A percentile compares a stretch with the other conserved stretches of the same genome.
Evolutionary conservation across 2,797 vertebrate genomes (phyloP).

Genomic region (Fringilla coelebs): DNA sequence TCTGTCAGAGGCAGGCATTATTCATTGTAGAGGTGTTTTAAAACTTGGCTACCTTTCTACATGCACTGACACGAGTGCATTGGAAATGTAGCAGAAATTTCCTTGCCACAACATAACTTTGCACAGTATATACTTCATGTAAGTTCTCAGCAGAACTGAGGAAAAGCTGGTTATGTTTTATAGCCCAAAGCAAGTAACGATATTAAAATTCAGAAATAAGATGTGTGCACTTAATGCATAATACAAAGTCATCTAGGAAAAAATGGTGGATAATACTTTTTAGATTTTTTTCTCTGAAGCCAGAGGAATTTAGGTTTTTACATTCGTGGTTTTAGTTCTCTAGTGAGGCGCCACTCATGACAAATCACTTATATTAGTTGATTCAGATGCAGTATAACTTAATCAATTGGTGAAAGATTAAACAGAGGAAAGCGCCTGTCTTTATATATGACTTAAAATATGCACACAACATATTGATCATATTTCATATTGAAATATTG

Average conservation of each 20-base stretch:
- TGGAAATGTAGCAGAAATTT: slow-evolving; percentile 30
- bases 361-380: background rate
- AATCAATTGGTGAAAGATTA: background rate
- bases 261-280: background rate
- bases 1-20: background rate
- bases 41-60: background rate
- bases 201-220: background rate
- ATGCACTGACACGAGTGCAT: background rate
- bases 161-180: background rate
- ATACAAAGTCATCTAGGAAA: background rate
- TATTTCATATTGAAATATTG: background rate
- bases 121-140: background rate
- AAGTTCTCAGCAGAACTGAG: background rate
- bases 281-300: background rate
- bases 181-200: slow-evolving; percentile 21
- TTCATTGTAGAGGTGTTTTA: background rate
- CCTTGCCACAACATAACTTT: background rate
- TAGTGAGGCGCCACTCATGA: background rate
- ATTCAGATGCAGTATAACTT: background rate
- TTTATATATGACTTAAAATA: background rate
- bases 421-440: background rate
- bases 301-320: background rate
- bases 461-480: background rate
- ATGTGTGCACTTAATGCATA: background rate
- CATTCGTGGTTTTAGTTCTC: background rate